Conservation (phyloP, 2,888 invertebrate species). For the Brenthis hecate region DNA sequence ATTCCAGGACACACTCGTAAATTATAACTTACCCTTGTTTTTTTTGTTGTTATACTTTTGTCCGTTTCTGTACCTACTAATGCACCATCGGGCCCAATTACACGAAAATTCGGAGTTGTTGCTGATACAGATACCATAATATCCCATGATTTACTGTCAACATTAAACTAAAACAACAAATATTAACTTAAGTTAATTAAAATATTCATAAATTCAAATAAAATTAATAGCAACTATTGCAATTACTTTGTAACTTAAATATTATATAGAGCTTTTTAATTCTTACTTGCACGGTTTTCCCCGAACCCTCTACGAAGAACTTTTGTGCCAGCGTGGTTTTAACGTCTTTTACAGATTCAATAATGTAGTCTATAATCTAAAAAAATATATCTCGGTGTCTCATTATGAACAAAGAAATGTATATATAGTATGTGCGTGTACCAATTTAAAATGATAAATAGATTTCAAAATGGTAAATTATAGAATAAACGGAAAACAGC, state of each 20-base stretch:
- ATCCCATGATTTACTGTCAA: conserved; percentile 48
- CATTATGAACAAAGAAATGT: no score
- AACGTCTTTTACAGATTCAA: conserved; percentile 47
- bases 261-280: no score
- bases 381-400: conserved; percentile 25
- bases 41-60: conserved; percentile 39
- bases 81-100: conserved; percentile 49
- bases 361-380: conserved; percentile 53
- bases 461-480: no score
- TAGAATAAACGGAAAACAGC: no score
- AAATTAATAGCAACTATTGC: no score
- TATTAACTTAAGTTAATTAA: no score
- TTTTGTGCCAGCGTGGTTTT: conserved; percentile 38
- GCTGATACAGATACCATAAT: conserved; percentile 52
- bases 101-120: conserved; percentile 38
- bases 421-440: no score
- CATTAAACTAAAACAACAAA: conserved; percentile 48
- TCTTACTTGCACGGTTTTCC: conserved; percentile 34
- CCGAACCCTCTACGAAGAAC: conserved; percentile 1
- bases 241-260: no score
- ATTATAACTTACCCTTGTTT: conserved; percentile 47
- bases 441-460: no score
- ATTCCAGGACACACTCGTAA: neutral
- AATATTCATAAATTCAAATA: no score
- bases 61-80: conserved; percentile 35